These are phyloP conservation scores for Busseola fusca DNA, from an alignment of 2,888 invertebrate species.

Conservation along the genomic window DNA sequence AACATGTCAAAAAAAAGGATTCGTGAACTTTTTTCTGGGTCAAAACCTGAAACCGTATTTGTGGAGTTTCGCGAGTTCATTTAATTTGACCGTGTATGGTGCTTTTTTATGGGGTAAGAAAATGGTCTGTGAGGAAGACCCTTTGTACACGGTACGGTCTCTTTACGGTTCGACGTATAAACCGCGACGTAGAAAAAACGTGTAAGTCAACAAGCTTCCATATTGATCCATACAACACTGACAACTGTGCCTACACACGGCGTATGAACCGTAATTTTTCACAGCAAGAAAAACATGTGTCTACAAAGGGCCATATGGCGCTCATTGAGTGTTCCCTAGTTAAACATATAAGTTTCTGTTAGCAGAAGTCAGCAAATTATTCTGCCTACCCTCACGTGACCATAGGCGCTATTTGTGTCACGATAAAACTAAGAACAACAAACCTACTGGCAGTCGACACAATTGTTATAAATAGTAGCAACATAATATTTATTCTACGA, in stretches of 20 bases:
- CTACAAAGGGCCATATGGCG: neutral
- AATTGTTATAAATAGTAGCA: conserved; percentile 59
- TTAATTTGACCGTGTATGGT: neutral
- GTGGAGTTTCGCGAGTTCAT: neutral
- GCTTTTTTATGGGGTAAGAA: neutral
- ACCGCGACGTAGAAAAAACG: too few relatives aligned
- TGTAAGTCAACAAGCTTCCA: too few relatives aligned
- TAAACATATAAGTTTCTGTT: neutral
- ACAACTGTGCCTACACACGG: too few relatives aligned
- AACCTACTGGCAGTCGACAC: conserved; percentile 30
- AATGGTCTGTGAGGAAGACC: too few relatives aligned
- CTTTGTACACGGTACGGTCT: neutral
- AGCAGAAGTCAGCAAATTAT: neutral
- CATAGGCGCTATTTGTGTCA: conserved; percentile 31
- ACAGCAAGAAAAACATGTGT: neutral
- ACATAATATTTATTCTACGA: conserved; percentile 52
- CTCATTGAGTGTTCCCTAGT: neutral
- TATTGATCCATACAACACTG: too few relatives aligned
- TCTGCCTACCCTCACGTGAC: conserved; percentile 5
- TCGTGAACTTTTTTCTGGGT: neutral
- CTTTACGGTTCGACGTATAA: too few relatives aligned
- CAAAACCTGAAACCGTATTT: neutral
- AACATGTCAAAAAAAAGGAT: neutral
- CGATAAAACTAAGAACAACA: conserved; percentile 32
- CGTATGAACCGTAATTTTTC: neutral